Percentiles rank a stretch among this genome's conserved stretches.
These are phyloP conservation scores for Galagoides demidoff DNA, from an alignment of 2,797 vertebrate species.

Conservation along the genomic window DNA sequence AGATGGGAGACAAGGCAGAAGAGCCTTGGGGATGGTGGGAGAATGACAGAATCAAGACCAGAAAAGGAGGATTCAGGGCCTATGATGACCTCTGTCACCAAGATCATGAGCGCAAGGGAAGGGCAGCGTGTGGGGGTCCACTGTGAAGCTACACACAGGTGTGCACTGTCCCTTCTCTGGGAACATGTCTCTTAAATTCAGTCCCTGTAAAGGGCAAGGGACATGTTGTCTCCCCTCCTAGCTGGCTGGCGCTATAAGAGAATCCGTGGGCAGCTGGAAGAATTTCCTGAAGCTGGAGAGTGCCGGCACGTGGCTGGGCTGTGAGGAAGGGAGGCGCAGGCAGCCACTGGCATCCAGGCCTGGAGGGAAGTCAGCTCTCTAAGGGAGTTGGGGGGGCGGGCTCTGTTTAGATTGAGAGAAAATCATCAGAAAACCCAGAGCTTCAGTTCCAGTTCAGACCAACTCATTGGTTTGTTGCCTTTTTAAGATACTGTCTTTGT, in stretches of 20 bases:
- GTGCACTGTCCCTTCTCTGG: too few relatives aligned
- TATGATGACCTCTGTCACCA: not conserved
- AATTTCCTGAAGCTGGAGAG: slow-evolving; percentile 13
- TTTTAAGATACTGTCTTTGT: slow-evolving; percentile 71
- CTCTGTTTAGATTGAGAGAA: slow-evolving; percentile 69
- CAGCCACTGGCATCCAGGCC: not conserved
- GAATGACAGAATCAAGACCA: not conserved
- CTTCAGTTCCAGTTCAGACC: slow-evolving; percentile 66
- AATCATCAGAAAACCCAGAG: slow-evolving; percentile 69
- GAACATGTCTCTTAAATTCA: not conserved
- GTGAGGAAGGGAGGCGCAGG: not conserved
- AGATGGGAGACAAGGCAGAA: too few relatives aligned
- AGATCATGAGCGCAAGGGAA: accelerated
- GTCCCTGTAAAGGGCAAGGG: not conserved
- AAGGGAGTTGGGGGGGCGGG: not conserved
- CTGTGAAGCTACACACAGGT: not conserved
- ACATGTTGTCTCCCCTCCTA: not conserved
- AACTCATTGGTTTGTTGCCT: slow-evolving; percentile 59
- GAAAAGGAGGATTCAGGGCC: not conserved
- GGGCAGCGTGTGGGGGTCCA: accelerated
- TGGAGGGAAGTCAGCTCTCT: slow-evolving; percentile 39
- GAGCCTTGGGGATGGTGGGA: too few relatives aligned
- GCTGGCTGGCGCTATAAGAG: not conserved
- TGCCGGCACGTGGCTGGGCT: slow-evolving; percentile 49
- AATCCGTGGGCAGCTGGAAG: not conserved